A percentile compares a stretch with the other conserved stretches of the same genome.
Evolutionary conservation across 2,888 invertebrate species (phyloP).

Genomic region (Drosophila colorata): DNA sequence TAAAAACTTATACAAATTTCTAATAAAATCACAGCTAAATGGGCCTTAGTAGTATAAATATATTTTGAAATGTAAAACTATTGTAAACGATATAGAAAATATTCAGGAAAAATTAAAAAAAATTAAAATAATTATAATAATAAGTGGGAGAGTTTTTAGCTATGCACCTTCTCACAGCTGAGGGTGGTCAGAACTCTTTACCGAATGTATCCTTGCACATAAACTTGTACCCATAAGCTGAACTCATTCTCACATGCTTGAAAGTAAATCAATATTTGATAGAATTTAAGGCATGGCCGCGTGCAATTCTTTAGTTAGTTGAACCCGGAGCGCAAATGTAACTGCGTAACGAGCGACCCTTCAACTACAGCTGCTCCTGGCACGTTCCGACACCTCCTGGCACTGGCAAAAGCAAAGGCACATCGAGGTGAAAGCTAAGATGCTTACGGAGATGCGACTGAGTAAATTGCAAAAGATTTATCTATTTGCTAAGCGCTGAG

Average conservation of each 20-base stretch:
- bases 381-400: conserved; percentile 6
- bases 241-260: background rate
- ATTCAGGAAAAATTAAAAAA: too few species aligned
- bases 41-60: too few species aligned
- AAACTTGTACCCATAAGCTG: background rate
- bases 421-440: conserved; percentile 25
- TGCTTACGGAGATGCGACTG: conserved; percentile 21
- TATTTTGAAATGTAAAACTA: too few species aligned
- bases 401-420: conserved; percentile 27
- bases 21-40: too few species aligned
- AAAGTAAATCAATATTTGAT: conserved; percentile 70
- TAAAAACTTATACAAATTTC: too few species aligned
- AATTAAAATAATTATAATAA: too few species aligned
- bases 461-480: conserved; percentile 72
- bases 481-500: conserved; percentile 49
- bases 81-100: too few species aligned
- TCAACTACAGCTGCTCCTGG: conserved; percentile 4
- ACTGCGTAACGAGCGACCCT: conserved; percentile 60
- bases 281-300: conserved; percentile 57
- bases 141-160: too few species aligned
- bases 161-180: too few species aligned
- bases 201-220: too few species aligned
- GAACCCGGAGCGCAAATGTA: conserved; percentile 54
- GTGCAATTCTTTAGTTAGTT: conserved; percentile 64
- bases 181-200: too few species aligned